Evolutionary conservation across 2,113 vertebrate species (phyloP).

Genomic region (Condylura cristata): DNA sequence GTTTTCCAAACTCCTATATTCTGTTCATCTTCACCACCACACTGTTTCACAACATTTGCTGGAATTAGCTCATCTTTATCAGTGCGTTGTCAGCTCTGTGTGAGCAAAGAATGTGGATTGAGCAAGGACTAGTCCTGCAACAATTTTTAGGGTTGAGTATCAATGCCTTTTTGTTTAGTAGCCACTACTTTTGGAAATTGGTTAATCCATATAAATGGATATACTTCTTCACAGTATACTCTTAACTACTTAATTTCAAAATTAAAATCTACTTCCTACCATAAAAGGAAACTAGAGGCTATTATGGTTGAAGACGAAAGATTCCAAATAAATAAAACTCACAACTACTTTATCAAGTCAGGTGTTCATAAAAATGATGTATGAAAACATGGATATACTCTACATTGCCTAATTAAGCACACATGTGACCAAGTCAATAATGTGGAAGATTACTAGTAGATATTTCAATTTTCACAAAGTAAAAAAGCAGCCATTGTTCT

Average conservation of each 20-base stretch:
- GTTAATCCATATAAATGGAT: constrained; percentile 2
- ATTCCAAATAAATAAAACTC: background rate
- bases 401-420: background rate
- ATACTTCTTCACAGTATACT: background rate
- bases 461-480: background rate
- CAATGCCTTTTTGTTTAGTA: background rate
- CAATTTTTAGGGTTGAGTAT: constrained; percentile 22
- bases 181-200: constrained; percentile 55
- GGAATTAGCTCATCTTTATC: constrained; percentile 44
- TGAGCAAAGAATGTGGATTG: background rate
- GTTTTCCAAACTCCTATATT: constrained; percentile 39
- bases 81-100: background rate
- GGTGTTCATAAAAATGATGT: background rate
- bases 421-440: background rate
- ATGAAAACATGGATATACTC: background rate
- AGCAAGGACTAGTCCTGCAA: background rate
- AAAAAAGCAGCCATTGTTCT: background rate
- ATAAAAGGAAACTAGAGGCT: constrained; percentile 8
- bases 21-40: background rate
- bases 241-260: constrained; percentile 35
- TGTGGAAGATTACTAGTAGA: background rate
- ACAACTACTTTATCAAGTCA: background rate
- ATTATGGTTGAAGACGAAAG: background rate
- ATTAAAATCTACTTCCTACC: constrained; percentile 44
- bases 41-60: constrained; percentile 27